Evolutionary conservation across 2,888 invertebrate species (phyloP).

Genomic region (Phasia obesa): DNA sequence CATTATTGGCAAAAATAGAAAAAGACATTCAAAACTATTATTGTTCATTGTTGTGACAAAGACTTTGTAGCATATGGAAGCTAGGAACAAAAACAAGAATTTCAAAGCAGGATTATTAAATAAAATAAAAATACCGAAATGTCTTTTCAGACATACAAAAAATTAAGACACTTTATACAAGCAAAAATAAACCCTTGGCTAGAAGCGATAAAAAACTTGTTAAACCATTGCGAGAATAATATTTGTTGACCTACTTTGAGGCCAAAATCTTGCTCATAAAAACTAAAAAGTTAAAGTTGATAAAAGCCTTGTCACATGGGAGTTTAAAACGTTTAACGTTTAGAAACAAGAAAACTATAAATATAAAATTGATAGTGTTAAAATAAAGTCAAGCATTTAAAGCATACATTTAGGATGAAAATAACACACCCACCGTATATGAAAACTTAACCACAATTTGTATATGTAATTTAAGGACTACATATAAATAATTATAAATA

Average conservation of each 20-base stretch:
- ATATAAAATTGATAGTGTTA: neutral
- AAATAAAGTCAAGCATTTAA: constrained; percentile 1
- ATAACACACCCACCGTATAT: neutral
- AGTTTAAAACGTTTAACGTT: constrained; percentile 50
- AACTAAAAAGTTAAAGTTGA: constrained; percentile 8
- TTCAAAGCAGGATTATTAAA: neutral
- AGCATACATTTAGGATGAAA: constrained; percentile 37
- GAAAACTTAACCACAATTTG: neutral
- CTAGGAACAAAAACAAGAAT: neutral
- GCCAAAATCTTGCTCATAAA: neutral
- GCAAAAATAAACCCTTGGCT: neutral
- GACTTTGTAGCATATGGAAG: constrained; percentile 20
- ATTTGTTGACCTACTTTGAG: constrained; percentile 8
- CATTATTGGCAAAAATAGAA: neutral
- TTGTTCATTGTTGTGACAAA: constrained; percentile 36
- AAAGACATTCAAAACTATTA: constrained; percentile 36
- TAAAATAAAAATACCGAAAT: too few species aligned
- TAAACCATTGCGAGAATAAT: neutral
- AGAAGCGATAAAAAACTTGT: neutral
- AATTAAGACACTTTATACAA: neutral
- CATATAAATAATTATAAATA: too few species aligned
- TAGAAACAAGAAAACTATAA: constrained; percentile 16
- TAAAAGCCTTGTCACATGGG: constrained; percentile 16
- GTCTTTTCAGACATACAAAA: neutral
- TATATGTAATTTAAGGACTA: too few species aligned